Evolutionary conservation across 64 coral and sea anemone species (phyloP).

Genomic region (Acropora tenuis): DNA sequence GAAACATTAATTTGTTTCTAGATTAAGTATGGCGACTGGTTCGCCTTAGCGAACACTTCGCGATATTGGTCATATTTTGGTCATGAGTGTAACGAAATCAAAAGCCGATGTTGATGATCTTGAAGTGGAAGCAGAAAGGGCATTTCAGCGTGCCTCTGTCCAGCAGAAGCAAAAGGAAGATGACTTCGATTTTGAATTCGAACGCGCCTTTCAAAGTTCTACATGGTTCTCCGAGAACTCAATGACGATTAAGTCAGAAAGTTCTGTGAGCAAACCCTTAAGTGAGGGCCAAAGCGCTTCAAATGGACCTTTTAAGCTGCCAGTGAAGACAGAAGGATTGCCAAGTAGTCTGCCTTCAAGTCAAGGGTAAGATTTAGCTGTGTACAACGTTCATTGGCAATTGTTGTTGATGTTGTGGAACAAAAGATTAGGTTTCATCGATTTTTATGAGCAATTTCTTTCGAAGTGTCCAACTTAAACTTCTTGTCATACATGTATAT

Average conservation of each 20-base stretch:
- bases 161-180: conserved; percentile 28
- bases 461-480: no score
- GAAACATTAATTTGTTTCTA: no score
- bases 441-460: no score
- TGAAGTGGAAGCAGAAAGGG: conserved; percentile 22
- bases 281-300: neutral
- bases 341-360: conserved; percentile 42
- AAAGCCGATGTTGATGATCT: conserved; percentile 10
- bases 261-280: neutral
- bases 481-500: no score
- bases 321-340: conserved; percentile 49
- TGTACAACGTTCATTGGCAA: neutral
- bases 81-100: conserved; percentile 3
- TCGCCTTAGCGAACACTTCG: neutral
- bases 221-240: neutral
- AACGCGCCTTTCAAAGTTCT: conserved; percentile 34
- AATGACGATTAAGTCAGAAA: neutral
- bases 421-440: no score
- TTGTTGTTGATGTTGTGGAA: neutral
- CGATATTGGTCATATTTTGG: conserved; percentile 11
- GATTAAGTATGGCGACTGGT: neutral
- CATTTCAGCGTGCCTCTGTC: conserved; percentile 14
- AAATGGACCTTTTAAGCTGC: neutral
- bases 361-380: conserved; percentile 32
- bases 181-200: conserved; percentile 37